phyloP scores from a whole-genome alignment of 1,140 invertebrate genomes.

The Latrodectus geometricus region DNA sequence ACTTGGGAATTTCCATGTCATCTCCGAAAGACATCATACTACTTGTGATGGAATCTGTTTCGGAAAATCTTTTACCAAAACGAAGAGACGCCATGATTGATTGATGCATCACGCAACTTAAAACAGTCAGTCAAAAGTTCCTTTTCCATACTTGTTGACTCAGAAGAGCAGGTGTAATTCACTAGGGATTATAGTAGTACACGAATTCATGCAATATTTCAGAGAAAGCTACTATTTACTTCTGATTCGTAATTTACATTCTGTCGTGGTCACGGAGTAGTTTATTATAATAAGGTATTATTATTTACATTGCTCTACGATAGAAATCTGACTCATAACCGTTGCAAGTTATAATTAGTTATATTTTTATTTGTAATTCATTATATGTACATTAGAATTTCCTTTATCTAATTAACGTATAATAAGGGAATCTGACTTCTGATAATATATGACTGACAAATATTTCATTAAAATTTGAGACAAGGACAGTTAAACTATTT shows the following conservation, averaged over 20 bases:
- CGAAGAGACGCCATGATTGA: conserved; percentile 9
- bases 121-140: conserved; percentile 1
- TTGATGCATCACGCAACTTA: conserved; percentile 3
- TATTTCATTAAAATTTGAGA: too few species aligned
- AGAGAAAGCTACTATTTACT: neutral
- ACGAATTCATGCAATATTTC: neutral
- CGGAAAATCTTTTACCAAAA: conserved; percentile 23
- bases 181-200: neutral
- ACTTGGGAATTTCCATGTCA: conserved; percentile 23
- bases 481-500: too few species aligned
- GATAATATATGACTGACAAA: too few species aligned
- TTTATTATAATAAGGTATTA: too few species aligned
- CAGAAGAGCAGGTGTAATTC: conserved; percentile 31
- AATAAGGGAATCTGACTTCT: too few species aligned
- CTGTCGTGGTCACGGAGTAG: too few species aligned
- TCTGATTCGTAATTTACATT: neutral
- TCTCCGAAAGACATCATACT: conserved; percentile 47
- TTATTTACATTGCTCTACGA: too few species aligned
- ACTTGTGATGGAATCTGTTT: conserved; percentile 48
- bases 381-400: too few species aligned
- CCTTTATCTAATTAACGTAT: too few species aligned
- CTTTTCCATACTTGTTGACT: conserved; percentile 26
- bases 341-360: too few species aligned
- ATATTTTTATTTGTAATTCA: too few species aligned
- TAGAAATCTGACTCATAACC: too few species aligned